A percentile compares a stretch with the other conserved stretches of the same genome.
Evolutionary conservation across 2,888 invertebrate genomes (phyloP).

Genomic region (Tryphoninae sp.): DNA sequence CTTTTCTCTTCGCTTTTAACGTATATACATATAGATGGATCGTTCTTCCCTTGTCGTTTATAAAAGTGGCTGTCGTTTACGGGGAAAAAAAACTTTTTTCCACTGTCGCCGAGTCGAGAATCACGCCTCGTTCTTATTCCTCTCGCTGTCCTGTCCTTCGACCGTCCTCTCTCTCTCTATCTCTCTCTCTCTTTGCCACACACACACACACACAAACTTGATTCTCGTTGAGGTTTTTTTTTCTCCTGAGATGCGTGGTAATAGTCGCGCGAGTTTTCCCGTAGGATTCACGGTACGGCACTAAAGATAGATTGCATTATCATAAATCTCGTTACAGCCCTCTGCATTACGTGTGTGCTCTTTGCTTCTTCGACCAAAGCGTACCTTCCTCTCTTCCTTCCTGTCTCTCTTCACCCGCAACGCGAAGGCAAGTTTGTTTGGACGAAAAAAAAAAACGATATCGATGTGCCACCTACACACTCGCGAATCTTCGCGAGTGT

Average conservation of each 20-base stretch:
- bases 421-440: constrained; percentile 4
- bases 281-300: constrained; percentile 35
- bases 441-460: background rate
- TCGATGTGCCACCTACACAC: constrained; percentile 6
- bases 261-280: constrained; percentile 24
- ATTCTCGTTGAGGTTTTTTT: background rate
- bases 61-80: constrained; percentile 17
- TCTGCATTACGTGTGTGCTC: constrained; percentile 17
- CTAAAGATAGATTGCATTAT: constrained; percentile 65
- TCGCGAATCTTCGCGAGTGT: constrained; percentile 20
- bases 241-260: constrained; percentile 33
- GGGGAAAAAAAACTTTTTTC: constrained; percentile 30
- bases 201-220: background rate
- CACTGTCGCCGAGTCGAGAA: constrained; percentile 12
- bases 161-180: background rate
- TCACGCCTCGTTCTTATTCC: constrained; percentile 32
- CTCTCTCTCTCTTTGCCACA: background rate
- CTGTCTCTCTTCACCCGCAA: constrained; percentile 1
- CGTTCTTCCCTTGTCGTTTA: constrained; percentile 19
- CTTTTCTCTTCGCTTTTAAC: background rate
- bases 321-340: constrained; percentile 61
- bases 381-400: background rate
- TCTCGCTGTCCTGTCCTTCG: background rate
- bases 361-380: background rate
- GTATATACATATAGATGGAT: background rate